Percentiles rank a stretch among this genome's conserved stretches.
Conservation (phyloP, 2,888 invertebrate genomes). For the Stenotaenia linearis region DNA sequence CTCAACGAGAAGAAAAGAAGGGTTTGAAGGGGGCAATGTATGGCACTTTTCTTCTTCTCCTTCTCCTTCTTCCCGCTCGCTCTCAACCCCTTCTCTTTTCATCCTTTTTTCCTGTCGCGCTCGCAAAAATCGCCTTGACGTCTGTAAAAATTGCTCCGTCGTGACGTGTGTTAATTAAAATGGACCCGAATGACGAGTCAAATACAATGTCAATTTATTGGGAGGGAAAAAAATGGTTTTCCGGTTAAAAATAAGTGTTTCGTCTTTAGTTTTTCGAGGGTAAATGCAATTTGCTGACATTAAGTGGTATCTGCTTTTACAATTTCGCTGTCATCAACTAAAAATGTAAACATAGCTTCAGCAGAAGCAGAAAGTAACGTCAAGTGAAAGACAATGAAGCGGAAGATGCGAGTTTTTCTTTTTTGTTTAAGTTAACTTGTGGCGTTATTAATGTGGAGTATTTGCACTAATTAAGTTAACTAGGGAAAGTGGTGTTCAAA, state of each 20-base stretch:
- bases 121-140: not conserved
- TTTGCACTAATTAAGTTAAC: no score
- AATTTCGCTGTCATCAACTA: no score
- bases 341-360: no score
- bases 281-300: not conserved
- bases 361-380: no score
- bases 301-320: not conserved
- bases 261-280: not conserved
- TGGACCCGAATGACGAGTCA: not conserved
- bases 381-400: no score
- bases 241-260: no score
- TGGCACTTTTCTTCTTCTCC: not conserved
- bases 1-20: not conserved
- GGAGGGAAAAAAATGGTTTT: no score
- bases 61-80: not conserved
- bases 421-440: no score
- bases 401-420: no score
- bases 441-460: no score
- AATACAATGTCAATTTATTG: not conserved
- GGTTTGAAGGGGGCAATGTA: not conserved
- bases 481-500: no score
- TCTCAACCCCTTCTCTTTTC: no score
- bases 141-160: not conserved
- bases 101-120: not conserved
- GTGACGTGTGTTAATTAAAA: not conserved